Percentiles rank a stretch among this genome's conserved stretches.
phyloP scores from a whole-genome alignment of 2,113 vertebrate species.

The Plotosus lineatus region DNA sequence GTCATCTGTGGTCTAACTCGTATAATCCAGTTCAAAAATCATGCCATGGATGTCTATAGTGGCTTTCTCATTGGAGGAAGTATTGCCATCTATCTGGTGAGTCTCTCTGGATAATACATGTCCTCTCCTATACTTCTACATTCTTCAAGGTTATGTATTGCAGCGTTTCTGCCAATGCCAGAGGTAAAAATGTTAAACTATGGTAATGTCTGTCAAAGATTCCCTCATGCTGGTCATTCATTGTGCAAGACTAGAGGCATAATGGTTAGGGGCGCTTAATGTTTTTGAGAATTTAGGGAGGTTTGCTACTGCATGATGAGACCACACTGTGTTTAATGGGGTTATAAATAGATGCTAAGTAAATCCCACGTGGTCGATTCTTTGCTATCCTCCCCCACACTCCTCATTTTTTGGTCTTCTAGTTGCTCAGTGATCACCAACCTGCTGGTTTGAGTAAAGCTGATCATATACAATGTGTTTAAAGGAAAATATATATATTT shows the following conservation, averaged over 20 bases:
- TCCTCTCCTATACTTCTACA: not conserved
- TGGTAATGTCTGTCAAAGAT: not conserved
- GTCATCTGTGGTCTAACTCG: slow-evolving; percentile 95
- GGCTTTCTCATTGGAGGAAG: slow-evolving; percentile 94
- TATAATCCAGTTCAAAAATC: slow-evolving; percentile 98
- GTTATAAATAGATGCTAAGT: slow-evolving; percentile 46
- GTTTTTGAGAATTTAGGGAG: not conserved
- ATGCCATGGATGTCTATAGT: slow-evolving; percentile 95
- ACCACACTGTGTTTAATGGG: slow-evolving; percentile 45
- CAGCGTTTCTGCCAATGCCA: not conserved
- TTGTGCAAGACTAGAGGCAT: not conserved
- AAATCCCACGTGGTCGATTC: slow-evolving; percentile 45
- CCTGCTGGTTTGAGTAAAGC: slow-evolving; percentile 32
- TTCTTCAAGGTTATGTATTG: not conserved
- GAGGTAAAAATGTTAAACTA: not conserved
- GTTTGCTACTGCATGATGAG: slow-evolving; percentile 14
- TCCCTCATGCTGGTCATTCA: not conserved
- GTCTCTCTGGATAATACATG: slow-evolving; percentile 21
- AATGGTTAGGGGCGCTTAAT: not conserved
- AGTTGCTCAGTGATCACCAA: slow-evolving; percentile 28
- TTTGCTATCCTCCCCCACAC: slow-evolving; percentile 40
- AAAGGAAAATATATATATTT: too few relatives aligned
- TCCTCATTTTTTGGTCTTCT: slow-evolving; percentile 12
- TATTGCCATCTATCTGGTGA: slow-evolving; percentile 94
- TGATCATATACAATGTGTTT: slow-evolving; percentile 12